These are phyloP conservation scores for Parnassius smintheus DNA, from an alignment of 2,888 invertebrate species.

Conservation along the genomic window DNA sequence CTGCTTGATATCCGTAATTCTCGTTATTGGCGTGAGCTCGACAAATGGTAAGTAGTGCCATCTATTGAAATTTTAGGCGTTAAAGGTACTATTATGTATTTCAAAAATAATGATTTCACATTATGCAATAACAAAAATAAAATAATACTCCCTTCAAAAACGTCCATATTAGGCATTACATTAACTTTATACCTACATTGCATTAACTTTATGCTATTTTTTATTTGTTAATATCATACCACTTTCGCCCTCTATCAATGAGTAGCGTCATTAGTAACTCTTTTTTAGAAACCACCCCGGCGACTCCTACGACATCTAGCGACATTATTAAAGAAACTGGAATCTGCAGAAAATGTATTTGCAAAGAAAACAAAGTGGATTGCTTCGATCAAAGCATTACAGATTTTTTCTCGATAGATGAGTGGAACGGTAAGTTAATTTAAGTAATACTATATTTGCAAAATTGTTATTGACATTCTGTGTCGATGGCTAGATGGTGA, in stretches of 20 bases:
- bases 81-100: too few relatives aligned
- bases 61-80: background rate
- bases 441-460: too few relatives aligned
- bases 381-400: conserved; percentile 75
- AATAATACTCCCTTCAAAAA: too few relatives aligned
- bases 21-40: conserved; percentile 33
- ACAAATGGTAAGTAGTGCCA: conserved; percentile 36
- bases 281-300: conserved; percentile 36
- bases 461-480: too few relatives aligned
- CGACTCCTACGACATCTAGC: conserved; percentile 27
- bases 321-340: conserved; percentile 49
- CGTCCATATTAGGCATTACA: too few relatives aligned
- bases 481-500: too few relatives aligned
- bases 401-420: conserved; percentile 72
- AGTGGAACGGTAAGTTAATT: conserved; percentile 74
- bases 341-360: conserved; percentile 79
- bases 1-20: conserved; percentile 35
- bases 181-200: too few relatives aligned
- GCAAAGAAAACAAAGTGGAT: conserved; percentile 73
- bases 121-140: too few relatives aligned
- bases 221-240: background rate
- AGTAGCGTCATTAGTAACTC: conserved; percentile 40
- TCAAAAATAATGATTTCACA: too few relatives aligned
- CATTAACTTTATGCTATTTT: background rate
- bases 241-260: conserved; percentile 43